Base-by-base conservation (phyloP, 2,113 vertebrate genomes). In the Xenus cinereus region DNA sequence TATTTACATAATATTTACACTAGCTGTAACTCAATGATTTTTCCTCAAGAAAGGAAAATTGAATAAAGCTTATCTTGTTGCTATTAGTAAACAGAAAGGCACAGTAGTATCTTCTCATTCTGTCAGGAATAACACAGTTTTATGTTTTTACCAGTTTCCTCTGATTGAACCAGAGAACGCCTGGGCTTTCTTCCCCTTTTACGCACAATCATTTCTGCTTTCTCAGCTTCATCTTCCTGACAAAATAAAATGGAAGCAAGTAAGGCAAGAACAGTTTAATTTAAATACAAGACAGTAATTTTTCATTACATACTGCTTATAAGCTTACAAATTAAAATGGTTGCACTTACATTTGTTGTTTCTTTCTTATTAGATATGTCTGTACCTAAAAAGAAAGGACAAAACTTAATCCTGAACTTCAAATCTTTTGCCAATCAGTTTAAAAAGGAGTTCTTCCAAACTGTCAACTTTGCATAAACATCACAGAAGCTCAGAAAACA, bases 131-230 rank as follows among this genome's bases (percentile, higher is more conserved):
- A 92, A 54, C 48, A 96, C 8, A 73, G 80, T 87, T 87, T 75
- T 50, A 60, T 51, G 45, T 79, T 95, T 93, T 73, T 98, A 99
- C 99, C 99, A 30, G 98, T 93, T 48, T 99, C 98, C 15, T 99
- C 99, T 27, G 96, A 95, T 0, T 97, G 91, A 46, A 33, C 53
- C 69, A 93, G 63, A 6, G 97, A 93, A 6, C 97, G 97, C 71
- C 85, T 98, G 53, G 97, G 96, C 69, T 98, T 98, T 59, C 98
- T 97, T 91, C 98, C 98, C 85, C 98, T 97, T 68, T 97, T 98
- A 43, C 96, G 97, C 56, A 95, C 62, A 39, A 89, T 73, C 5
- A 91, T 86, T 48, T 89, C 93, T 60, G 71, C 23, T 57, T 93
- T 98, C n/a, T 97, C 98, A 56, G 97, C 96, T 64, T 95, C 79